Conservation (phyloP, 2,113 vertebrate species). For the Megaleporinus macrocephalus region DNA sequence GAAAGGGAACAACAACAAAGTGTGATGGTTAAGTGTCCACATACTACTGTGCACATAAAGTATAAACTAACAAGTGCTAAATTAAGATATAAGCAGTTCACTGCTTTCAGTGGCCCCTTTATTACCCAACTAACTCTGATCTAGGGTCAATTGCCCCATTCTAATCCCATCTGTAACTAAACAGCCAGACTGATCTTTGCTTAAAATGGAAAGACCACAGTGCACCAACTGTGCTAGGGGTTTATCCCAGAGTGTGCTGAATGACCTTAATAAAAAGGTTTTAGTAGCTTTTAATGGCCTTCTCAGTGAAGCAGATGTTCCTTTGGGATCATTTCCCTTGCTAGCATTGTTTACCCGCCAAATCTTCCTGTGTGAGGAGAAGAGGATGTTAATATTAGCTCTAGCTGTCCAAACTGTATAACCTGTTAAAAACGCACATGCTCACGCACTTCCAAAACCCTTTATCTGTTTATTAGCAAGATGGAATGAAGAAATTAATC, state of each 20-base stretch:
- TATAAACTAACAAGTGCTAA: too few relatives aligned
- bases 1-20: too few relatives aligned
- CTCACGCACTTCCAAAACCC: conserved; percentile 8
- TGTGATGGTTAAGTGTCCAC: too few relatives aligned
- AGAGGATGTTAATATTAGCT: conserved; percentile 22
- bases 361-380: background rate
- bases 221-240: too few relatives aligned
- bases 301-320: conserved; percentile 1
- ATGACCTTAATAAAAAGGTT: background rate
- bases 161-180: background rate
- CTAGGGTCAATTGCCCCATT: background rate
- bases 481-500: background rate
- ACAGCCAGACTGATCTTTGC: background rate
- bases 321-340: background rate
- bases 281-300: background rate
- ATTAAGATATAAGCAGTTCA: background rate
- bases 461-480: conserved; percentile 9
- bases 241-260: background rate
- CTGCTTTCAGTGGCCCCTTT: background rate
- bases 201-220: background rate
- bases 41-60: too few relatives aligned
- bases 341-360: conserved; percentile 1
- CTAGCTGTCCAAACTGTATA: conserved; percentile 13
- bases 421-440: conserved; percentile 16
- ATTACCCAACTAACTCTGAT: background rate